Evolutionary conservation across 2,888 invertebrate species (phyloP).

Genomic region (Heliconius charithonia): DNA sequence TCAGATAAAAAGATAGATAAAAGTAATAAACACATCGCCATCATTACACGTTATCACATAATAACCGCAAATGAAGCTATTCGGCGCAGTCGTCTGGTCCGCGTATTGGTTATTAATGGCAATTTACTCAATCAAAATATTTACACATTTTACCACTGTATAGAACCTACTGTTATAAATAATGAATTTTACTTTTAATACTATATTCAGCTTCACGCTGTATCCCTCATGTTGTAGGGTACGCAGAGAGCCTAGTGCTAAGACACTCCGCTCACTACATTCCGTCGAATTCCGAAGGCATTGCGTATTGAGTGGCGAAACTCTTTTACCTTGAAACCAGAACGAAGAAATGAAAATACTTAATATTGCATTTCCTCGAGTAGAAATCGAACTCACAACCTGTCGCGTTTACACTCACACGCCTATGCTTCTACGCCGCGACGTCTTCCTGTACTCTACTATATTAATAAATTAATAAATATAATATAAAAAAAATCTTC

Average conservation of each 20-base stretch:
- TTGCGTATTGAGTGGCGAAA: no score
- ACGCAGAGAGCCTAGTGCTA: no score
- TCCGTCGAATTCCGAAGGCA: no score
- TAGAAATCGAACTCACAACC: no score
- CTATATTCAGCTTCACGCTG: not conserved
- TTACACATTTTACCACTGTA: conserved; percentile 1
- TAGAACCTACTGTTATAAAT: not conserved
- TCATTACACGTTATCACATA: conserved; percentile 9
- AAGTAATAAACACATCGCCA: not conserved
- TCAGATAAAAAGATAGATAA: not conserved
- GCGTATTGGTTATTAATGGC: not conserved
- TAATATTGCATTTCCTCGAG: no score
- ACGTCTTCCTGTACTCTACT: no score
- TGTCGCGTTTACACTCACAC: no score
- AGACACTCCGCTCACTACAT: no score
- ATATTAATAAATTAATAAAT: not conserved
- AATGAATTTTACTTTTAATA: not conserved
- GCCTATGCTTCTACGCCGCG: no score
- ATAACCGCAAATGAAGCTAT: conserved; percentile 14
- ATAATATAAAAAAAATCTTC: not conserved
- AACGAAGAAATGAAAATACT: no score
- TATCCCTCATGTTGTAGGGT: no score
- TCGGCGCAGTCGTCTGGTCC: not conserved
- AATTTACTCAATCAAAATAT: not conserved
- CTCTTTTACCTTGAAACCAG: no score